Evolutionary conservation across 2,888 invertebrate genomes (phyloP), one percentile per base, ranked within the genome.

Genomic region (Chymomyza caudatula): DNA sequence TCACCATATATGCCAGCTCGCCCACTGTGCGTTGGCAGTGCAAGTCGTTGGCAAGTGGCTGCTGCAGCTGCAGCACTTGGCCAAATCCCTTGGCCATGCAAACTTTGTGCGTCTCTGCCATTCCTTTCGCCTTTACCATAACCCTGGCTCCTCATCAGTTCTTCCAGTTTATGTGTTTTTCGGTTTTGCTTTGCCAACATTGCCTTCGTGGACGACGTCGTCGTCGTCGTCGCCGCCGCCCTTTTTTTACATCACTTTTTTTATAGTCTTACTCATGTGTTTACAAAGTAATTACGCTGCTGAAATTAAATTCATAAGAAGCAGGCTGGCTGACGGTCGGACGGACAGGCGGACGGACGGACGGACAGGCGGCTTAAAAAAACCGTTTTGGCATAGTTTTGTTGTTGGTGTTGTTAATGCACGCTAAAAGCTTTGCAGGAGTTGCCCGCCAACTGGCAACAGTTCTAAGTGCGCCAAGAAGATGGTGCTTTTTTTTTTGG

Each of bases 241-340:
- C 51, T 51, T 51, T 51, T 61, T 60, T 53, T 74, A 68, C 63
- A 52, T 52, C 25, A 66, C 63, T 61, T 44, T 60, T 62, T 65
- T 70, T 65, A 67, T 76, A 67, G 69, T 73, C 69, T 59, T 77
- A 73, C 86, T 84, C 87, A 86, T 83, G 85, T 86, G 85, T 86
- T 87, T 86, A 86, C 85, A 87, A 86, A 87, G 85, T 86, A 87
- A 87, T 86, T 86, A 87, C 84, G 87, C 77, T 76, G 87, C 85
- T 85, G 76, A 86, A 87, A 86, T 87, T 85, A 86, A 86, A 86
- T 87, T 87, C 85, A 85, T 77, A 83, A 86, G 87, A 85, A 85
- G 73, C 66, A 65, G 59, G 67, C 68, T 61, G 59, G 22, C 53
- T 44, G 47, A 15, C 17, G 23, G 49, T 20, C 44, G 20, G 43